Base-by-base conservation (phyloP, 2,113 vertebrate genomes). In the Tursiops truncatus region DNA sequence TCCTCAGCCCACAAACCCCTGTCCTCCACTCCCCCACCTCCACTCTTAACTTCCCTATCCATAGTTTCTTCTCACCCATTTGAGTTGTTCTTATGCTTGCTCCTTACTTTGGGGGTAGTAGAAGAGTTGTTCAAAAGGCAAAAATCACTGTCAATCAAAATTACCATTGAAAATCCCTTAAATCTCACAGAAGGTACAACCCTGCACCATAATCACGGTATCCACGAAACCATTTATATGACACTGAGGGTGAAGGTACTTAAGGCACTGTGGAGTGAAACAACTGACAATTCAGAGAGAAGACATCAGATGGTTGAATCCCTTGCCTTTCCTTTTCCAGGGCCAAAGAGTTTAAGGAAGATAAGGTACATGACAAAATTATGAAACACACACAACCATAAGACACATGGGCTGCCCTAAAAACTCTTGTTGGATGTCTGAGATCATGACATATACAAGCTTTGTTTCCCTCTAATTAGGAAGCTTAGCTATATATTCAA, bases 141-240 rank as follows among this genome's bases (percentile, higher is more conserved):
- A 96, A 89, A 82, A 79, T 41, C 33, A 67, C 73, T 62, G 93
- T 79, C 63, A 88, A 80, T 96, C 70, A 89, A 94, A 94, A 94
- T 85, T 67, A 62, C 9, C 67, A 91, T 2, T 4, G 58, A 93
- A 93, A 96, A 94, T 67, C 6, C n/a, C 80, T 85, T 90, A 86
- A 53, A 53, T 76, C 73, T 96, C 83, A 94, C 8, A 84, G 63
- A 89, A 86, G 58, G 53, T 36, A 41, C 14, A 96, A 91, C 9
- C 33, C 41, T 56, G 13, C 18, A 56, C 2, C 44, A 15, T 50
- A 58, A 82, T 25, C 26, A 70, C 25, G 38, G 33, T 23, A 38
- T 80, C 23, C 38, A 85, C 15, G 50, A 93, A 76, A 74, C 41
- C 33, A 79, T 62, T 47, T 62, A 62, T 4, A 58, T 38, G 82